Evolutionary conservation across 2,888 invertebrate species (phyloP), one percentile per base, ranked within the genome.

Genomic region (Auanema freiburgensis): DNA sequence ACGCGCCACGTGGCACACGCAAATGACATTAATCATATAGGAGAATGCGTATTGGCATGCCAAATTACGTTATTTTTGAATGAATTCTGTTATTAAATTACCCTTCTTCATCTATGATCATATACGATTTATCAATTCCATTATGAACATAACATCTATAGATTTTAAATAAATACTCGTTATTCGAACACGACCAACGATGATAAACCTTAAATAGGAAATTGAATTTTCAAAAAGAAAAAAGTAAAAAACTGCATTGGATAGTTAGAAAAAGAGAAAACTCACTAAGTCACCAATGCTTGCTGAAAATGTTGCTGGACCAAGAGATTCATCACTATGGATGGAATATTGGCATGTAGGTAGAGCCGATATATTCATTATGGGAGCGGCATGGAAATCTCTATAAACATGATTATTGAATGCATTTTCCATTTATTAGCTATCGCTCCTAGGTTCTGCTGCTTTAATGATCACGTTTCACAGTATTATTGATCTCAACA

Each of bases 51-150:
- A 25, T 5, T 24, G 52, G 18, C 4, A 14, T n/a, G 11, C 10
- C 21, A 42, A 25, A 52, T 18, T 18, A 52, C 23, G 6, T 52
- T 18, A 24, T 52, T 52, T n/a, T 23, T 1, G 16, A 42, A 42
- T 11, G n/a, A 12, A 33, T 33, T 33, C 8, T 33, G 33, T 23
- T 53, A 10, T n/a, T 41, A 16, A 3, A 41, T 8, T 23, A 67
- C 66, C 74, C 74, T 53, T 66, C 54, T 16, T 74, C 69, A 53
- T 74, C 71, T 25, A 74, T 67, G n/a, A 74, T 67, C 41, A 63
- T 65, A 46, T 69, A 71, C 1, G 68, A 62, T 24, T 67, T 55
- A 24, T 70, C 59, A 11, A 65, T 50, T 25, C 66, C 66, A 57
- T 74, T 69, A 44, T 67, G 65, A 12, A 71, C 74, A 11, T 63